phyloP scores from a whole-genome alignment of 2,113 vertebrate genomes.

The Laticauda laticaudata region DNA sequence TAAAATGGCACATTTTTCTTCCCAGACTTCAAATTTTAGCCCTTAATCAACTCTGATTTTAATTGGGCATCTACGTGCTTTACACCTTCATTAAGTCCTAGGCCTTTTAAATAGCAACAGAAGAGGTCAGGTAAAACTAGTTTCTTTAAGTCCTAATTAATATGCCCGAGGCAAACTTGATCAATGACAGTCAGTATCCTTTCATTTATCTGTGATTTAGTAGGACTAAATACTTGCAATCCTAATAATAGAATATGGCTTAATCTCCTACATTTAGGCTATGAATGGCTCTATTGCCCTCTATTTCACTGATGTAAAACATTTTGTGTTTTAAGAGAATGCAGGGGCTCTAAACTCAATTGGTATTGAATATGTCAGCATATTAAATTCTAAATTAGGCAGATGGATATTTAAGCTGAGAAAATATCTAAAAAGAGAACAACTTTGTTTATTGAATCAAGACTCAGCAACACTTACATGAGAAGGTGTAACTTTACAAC shows the following conservation, averaged over 20 bases:
- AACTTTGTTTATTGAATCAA: background rate
- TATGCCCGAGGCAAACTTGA: background rate
- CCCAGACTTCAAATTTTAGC: background rate
- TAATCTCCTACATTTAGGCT: background rate
- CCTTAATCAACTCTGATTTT: background rate
- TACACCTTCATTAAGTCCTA: background rate
- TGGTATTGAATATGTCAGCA: background rate
- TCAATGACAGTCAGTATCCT: background rate
- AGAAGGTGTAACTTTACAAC: background rate
- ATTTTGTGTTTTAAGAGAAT: background rate
- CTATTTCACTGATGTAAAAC: background rate
- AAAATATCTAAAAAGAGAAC: background rate
- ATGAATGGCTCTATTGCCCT: slow-evolving; percentile 6
- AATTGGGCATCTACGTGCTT: background rate
- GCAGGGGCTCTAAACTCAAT: background rate
- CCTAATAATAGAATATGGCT: background rate
- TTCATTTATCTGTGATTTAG: background rate
- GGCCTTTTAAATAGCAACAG: background rate
- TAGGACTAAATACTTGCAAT: background rate
- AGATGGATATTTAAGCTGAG: background rate
- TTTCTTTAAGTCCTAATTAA: background rate
- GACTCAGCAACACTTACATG: background rate
- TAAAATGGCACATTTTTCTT: background rate
- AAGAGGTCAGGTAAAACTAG: background rate
- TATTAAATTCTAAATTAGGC: background rate